Base-by-base conservation (phyloP, 2,113 vertebrate genomes). In the Pseudolaguvia tuberculata region DNA sequence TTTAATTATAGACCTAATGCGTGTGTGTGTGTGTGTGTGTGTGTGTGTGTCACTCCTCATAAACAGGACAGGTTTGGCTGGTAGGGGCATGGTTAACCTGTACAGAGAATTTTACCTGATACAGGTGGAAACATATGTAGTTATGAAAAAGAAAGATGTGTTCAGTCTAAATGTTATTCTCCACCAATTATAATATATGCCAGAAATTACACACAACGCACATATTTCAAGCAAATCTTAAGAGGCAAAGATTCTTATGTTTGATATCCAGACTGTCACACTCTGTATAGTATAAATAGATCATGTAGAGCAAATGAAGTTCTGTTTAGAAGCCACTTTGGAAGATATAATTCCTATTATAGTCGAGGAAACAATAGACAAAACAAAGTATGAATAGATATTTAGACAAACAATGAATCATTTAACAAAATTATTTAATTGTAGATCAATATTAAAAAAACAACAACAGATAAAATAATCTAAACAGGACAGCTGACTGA, bases 321-420 rank as follows among this genome's bases (percentile, higher is more conserved):
- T 51, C 91, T 90, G 85, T 66, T 58, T 78, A 80, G 80, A 92
- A 89, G 90, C 90, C 88, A 89, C 87, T 88, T 89, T 85, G 88
- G 91, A 79, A 88, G 75, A 91, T 89, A 91, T 83, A 88, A 81
- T 91, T 92, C 92, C 91, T 91, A 89, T 86, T 88, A 82, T 82
- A 79, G 91, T 89, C 92, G 84, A 90, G 87, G 83, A 89, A 89
- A 89, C 87, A 85, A 76, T 67, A 78, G 50, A 70, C 31, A 69
- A 79, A 79, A 80, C 88, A 89, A 90, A 91, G 13, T 51, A 78
- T 39, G 9, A 25, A 72, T 70, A 90, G 88, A 90, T 89, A 88
- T 83, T 81, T 87, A 77, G 88, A 87, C 82, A 88, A 88, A 84
- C 88, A 91, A 89, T 85, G 90, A 80, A 71, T n/a, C n/a, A n/a